These are phyloP conservation scores for Nilaparvata lugens DNA, from an alignment of 1,140 invertebrate genomes.

Conservation along the genomic window DNA sequence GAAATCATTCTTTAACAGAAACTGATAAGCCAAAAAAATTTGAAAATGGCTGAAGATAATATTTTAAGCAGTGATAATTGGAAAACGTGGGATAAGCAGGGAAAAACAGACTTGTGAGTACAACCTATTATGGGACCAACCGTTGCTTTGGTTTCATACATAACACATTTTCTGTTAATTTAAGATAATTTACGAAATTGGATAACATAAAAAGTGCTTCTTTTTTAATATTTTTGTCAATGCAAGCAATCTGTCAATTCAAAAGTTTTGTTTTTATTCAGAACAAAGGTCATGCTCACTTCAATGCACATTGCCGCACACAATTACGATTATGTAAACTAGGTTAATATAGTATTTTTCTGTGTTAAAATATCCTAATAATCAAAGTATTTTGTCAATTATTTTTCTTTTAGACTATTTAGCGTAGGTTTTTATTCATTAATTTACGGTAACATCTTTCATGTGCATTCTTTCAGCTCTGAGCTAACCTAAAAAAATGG, in stretches of 20 bases:
- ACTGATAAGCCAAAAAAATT: too few species aligned
- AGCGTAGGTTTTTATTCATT: not conserved
- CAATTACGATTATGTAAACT: not conserved
- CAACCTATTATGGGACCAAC: not conserved
- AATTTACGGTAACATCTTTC: not conserved
- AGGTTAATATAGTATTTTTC: not conserved
- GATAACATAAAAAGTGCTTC: not conserved
- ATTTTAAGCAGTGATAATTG: constrained; percentile 42
- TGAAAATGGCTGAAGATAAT: not conserved
- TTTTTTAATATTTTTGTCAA: not conserved
- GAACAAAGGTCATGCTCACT: not conserved
- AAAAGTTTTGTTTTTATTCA: not conserved
- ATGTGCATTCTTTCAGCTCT: too few species aligned
- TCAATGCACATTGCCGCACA: not conserved
- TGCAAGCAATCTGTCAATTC: not conserved
- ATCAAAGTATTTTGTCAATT: too few species aligned
- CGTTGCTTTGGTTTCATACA: not conserved
- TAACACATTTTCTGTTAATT: not conserved
- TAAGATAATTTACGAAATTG: not conserved
- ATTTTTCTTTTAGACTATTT: not conserved
- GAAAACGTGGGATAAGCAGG: constrained; percentile 56
- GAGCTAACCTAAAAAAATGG: too few species aligned
- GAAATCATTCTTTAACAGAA: too few species aligned
- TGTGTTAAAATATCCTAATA: not conserved
- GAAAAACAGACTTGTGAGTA: constrained; percentile 55